phyloP scores from a whole-genome alignment of 2,113 vertebrate species.

The Cyphomyrus discorhynchus region DNA sequence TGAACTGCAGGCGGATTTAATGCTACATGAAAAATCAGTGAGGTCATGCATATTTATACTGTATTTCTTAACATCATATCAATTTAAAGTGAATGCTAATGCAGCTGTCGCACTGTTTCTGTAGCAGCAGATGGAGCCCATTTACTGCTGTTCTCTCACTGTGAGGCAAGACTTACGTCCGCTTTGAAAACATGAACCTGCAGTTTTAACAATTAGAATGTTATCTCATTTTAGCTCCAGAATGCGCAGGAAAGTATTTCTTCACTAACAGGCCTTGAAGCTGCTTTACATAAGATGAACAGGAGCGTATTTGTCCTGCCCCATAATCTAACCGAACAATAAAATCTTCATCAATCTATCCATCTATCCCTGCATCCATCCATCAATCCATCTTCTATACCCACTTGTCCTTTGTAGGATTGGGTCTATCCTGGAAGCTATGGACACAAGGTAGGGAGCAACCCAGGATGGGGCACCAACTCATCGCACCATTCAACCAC shows the following conservation, averaged over 20 bases:
- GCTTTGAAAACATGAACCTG: neutral
- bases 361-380: neutral
- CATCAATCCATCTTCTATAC: neutral
- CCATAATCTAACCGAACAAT: neutral
- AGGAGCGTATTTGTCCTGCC: neutral
- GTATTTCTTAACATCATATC: neutral
- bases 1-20: neutral
- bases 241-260: neutral
- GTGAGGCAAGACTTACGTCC: neutral
- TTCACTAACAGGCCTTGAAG: neutral
- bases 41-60: slow-evolving; percentile 2
- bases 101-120: neutral
- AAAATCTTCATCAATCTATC: neutral
- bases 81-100: neutral
- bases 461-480: neutral
- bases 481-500: neutral
- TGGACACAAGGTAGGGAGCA: neutral
- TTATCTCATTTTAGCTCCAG: neutral
- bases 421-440: neutral
- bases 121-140: neutral
- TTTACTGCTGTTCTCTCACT: neutral
- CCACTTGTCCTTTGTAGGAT: neutral
- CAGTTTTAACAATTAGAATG: neutral
- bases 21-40: neutral
- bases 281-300: neutral